phyloP scores from a whole-genome alignment of 2,888 invertebrate species.

The Palloptera scutellata region DNA sequence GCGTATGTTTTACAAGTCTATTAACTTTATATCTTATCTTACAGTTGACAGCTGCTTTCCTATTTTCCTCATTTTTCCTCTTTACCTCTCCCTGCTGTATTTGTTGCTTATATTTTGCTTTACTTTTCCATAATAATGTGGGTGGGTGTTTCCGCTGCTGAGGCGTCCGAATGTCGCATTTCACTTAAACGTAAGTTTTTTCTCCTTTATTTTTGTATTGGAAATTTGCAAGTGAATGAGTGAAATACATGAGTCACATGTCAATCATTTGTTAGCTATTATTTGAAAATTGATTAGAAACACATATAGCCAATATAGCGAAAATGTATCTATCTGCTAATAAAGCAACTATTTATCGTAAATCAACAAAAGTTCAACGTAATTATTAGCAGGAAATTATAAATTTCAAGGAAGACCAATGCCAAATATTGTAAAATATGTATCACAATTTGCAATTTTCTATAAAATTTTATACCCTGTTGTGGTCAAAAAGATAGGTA shows the following conservation, averaged over 20 bases:
- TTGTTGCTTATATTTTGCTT: conserved; percentile 15
- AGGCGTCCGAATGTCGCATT: conserved; percentile 41
- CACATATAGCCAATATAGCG: too few species aligned
- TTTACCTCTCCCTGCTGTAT: conserved; percentile 12
- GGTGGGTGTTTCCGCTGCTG: conserved; percentile 48
- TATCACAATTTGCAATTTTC: too few species aligned
- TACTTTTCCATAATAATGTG: conserved; percentile 37
- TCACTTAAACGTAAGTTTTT: background rate
- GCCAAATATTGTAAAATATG: too few species aligned
- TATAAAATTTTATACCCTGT: too few species aligned
- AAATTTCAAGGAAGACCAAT: too few species aligned
- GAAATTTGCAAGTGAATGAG: background rate
- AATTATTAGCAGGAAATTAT: too few species aligned
- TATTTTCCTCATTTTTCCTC: conserved; percentile 50
- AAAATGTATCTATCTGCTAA: too few species aligned
- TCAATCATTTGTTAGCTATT: conserved; percentile 54
- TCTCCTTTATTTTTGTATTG: too few species aligned
- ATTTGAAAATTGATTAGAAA: too few species aligned
- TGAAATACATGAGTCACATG: conserved; percentile 47
- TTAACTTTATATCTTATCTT: conserved; percentile 61
- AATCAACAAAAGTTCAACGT: too few species aligned
- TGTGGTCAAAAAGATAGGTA: too few species aligned
- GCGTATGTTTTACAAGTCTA: conserved; percentile 62
- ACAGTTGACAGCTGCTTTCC: conserved; percentile 60
- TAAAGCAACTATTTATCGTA: too few species aligned